phyloP scores from a whole-genome alignment of 2,888 invertebrate genomes.

The Ectemnius lituratus region DNA sequence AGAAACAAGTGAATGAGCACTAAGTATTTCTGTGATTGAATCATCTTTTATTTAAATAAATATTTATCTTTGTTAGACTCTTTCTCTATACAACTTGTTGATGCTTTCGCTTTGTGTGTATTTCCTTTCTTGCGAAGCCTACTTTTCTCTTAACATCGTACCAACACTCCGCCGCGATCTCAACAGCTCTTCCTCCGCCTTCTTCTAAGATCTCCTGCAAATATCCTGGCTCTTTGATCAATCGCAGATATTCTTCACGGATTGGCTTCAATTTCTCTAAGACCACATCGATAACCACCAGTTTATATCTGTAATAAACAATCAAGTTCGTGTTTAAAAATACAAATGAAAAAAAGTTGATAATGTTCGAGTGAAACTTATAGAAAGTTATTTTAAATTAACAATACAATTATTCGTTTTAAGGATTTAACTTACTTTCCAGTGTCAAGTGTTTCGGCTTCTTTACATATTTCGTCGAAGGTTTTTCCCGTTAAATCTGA shows the following conservation, averaged over 20 bases:
- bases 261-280: slow-evolving; percentile 86
- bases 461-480: slow-evolving; percentile 84
- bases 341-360: slow-evolving; percentile 12
- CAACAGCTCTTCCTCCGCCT: slow-evolving; percentile 83
- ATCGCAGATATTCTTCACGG: slow-evolving; percentile 80
- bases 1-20: slow-evolving; percentile 22
- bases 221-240: slow-evolving; percentile 82
- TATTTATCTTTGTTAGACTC: no score
- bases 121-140: slow-evolving; percentile 76
- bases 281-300: slow-evolving; percentile 85
- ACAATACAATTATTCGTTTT: no score
- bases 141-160: slow-evolving; percentile 82
- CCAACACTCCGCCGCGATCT: slow-evolving; percentile 83
- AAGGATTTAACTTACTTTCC: slow-evolving; percentile 85
- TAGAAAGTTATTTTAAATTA: no score
- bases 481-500: slow-evolving; percentile 84
- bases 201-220: slow-evolving; percentile 82
- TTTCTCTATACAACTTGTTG: not conserved
- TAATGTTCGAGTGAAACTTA: not conserved
- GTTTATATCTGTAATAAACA: slow-evolving; percentile 83
- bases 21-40: slow-evolving; percentile 8
- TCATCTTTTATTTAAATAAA: no score
- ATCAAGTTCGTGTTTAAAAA: not conserved
- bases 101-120: slow-evolving; percentile 11
- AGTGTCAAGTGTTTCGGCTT: slow-evolving; percentile 84